A percentile compares a stretch with the other conserved stretches of the same genome.
Evolutionary conservation across 1,140 invertebrate genomes (phyloP).

Genomic region (Pentalonia nigronervosa): DNA sequence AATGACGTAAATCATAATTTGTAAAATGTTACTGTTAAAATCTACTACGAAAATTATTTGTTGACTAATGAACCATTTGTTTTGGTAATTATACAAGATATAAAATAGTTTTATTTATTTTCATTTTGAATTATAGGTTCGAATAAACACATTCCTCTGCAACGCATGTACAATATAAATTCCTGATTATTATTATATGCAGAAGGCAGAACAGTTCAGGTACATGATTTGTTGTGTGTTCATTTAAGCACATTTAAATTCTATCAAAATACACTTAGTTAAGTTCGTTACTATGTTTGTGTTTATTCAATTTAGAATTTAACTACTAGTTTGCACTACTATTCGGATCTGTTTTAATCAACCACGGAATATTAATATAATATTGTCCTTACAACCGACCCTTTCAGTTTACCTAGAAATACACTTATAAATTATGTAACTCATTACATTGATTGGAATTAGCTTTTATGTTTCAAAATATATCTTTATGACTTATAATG

Average conservation of each 20-base stretch:
- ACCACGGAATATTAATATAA: not conserved
- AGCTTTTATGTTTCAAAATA: not conserved
- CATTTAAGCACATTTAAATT: not conserved
- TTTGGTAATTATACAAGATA: not conserved
- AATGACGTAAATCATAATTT: not conserved
- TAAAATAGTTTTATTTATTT: not conserved
- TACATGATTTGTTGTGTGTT: not conserved
- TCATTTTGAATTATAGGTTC: not conserved
- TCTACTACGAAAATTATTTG: not conserved
- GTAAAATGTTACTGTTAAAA: not conserved
- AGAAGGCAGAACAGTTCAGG: not conserved
- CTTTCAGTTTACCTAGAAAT: not conserved
- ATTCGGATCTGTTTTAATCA: not conserved
- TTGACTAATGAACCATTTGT: not conserved
- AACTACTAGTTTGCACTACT: not conserved
- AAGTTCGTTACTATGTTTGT: not conserved
- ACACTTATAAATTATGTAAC: not conserved
- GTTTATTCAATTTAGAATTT: not conserved
- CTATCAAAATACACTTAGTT: not conserved
- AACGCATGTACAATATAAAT: not conserved
- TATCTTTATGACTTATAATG: not conserved
- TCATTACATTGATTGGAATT: not conserved
- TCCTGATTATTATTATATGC: not conserved
- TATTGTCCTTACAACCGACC: not conserved
- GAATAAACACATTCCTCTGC: not conserved